Base-by-base conservation (phyloP, 2,113 vertebrate species). In the Empidonax alnorum region DNA sequence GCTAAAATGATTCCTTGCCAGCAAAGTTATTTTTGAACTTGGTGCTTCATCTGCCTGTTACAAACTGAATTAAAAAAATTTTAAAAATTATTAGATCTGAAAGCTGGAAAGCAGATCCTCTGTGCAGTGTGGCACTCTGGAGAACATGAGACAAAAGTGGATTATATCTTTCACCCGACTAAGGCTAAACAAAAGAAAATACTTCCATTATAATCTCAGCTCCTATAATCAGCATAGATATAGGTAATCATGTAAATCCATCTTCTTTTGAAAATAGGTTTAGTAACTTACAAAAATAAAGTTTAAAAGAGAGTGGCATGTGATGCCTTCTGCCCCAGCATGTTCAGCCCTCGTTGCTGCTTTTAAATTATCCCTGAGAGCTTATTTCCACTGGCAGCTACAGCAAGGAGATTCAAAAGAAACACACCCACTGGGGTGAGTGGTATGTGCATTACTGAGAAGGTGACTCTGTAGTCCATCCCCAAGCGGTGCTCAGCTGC, bases 401-500 rank as follows among this genome's bases (percentile, higher is more conserved):
- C 67, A 56, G 30, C 19, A 42, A 44, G 15, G 14, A 81, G n/a
- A 46, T 11, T 47, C 8, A 42, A 24, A 39, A 31, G 13, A 47
- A 31, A 15, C 4, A 25, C 44, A 33, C 12, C 2, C 6, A 2
- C 8, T 24, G 7, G 37, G n/a, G 10, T 41, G 44, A 65, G 12
- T 8, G 22, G 16, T 72, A 9, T 4, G 1, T n/a, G 71, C 61
- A 13, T 46, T 56, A 16, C 55, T 4, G 23, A 52, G 63, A 30
- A 39, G 56, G 41, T 56, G 65, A 12, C 46, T 16, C 15, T 10
- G 14, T 7, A 7, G 10, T 31, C 19, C 15, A 2, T 31, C 21
- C 9, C 39, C 35, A 37, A 37, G 18, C 3, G 8, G 22, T 23
- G 35, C 27, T 46, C 0, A 0, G 5, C 62, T 67, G 56, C 11